phyloP scores from a whole-genome alignment of 2,797 vertebrate species.

The Bradypodion pumilum region DNA sequence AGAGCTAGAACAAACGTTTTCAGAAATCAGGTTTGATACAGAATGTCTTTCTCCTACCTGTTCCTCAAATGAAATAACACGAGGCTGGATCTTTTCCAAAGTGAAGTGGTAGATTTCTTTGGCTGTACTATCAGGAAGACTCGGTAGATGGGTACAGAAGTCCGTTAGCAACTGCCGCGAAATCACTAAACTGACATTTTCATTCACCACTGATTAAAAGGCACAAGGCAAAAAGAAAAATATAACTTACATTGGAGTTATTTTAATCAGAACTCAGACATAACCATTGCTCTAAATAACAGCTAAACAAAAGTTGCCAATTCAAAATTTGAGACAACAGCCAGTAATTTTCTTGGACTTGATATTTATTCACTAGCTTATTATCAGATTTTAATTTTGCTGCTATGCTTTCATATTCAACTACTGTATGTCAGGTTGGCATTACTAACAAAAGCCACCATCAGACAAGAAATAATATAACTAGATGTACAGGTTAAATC shows the following conservation, averaged over 20 bases:
- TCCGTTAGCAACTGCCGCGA: constrained; percentile 96
- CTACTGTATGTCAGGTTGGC: background rate
- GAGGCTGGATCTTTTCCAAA: constrained; percentile 96
- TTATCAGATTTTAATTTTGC: background rate
- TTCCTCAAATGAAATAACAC: constrained; percentile 98
- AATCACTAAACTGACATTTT: constrained; percentile 98
- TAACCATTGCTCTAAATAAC: background rate
- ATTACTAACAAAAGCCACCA: background rate
- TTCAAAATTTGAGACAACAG: background rate
- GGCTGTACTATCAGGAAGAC: constrained; percentile 90
- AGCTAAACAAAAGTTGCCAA: background rate
- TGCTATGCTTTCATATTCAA: background rate
- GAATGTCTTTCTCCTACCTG: constrained; percentile 79
- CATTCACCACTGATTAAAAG: constrained; percentile 90
- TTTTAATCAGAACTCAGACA: background rate
- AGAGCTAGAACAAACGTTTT: background rate
- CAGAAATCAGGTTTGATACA: background rate
- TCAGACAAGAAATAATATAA: background rate
- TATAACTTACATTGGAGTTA: background rate
- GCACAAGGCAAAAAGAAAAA: background rate
- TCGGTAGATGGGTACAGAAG: constrained; percentile 95
- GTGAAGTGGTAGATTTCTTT: constrained; percentile 98
- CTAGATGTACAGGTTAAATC: too few relatives aligned
- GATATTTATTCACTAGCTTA: background rate
- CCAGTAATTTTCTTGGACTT: background rate